These are phyloP conservation scores for Hydrozoanthus tunicans DNA, from an alignment of 64 coral and sea anemone genomes.

Conservation along the genomic window DNA sequence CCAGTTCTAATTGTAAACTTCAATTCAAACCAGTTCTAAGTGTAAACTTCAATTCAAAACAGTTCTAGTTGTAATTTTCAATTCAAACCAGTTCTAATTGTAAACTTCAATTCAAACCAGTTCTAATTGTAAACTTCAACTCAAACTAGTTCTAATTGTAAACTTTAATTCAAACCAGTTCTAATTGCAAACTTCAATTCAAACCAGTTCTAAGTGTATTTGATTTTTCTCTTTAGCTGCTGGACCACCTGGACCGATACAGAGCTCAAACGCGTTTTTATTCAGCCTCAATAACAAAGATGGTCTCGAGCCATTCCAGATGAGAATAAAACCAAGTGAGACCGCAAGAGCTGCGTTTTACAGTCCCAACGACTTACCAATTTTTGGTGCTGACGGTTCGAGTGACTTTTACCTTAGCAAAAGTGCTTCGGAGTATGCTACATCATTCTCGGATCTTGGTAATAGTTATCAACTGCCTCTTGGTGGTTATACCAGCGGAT, in stretches of 20 bases:
- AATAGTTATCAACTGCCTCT: constrained; percentile 9
- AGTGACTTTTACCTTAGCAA: constrained; percentile 23
- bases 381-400: background rate
- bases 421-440: background rate
- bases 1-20: no score
- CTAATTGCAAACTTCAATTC: no score
- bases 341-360: constrained; percentile 2
- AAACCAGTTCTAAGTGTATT: no score
- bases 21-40: no score
- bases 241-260: background rate
- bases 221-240: background rate
- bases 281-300: constrained; percentile 33
- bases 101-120: no score
- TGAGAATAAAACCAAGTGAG: constrained; percentile 15
- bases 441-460: background rate
- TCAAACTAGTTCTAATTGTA: no score
- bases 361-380: constrained; percentile 1
- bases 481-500: background rate
- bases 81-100: no score
- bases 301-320: constrained; percentile 21
- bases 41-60: no score
- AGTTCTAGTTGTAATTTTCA: no score
- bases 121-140: no score
- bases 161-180: no score
- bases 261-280: constrained; percentile 22